These are phyloP conservation scores for Hydraecia micacea DNA, from an alignment of 2,888 invertebrate species.

Conservation along the genomic window DNA sequence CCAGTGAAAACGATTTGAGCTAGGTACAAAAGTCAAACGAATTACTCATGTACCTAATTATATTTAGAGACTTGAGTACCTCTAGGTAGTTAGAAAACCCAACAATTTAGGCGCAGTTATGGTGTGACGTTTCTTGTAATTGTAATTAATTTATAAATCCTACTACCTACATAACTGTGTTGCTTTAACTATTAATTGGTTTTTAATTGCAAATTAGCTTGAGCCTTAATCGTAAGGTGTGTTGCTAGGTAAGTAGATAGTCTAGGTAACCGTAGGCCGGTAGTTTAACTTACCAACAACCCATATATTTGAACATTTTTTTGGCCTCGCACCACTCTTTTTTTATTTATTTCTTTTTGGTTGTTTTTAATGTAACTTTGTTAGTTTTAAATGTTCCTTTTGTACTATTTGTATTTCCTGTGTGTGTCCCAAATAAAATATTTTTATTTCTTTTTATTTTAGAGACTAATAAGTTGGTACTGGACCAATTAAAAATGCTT, in stretches of 20 bases:
- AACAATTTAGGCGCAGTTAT: constrained; percentile 3
- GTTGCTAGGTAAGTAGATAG: background rate
- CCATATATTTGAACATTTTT: background rate
- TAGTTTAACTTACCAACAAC: background rate
- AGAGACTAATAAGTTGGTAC: background rate
- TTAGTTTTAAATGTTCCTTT: no score
- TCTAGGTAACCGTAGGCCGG: background rate
- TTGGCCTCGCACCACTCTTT: no score
- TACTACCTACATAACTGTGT: constrained; percentile 8
- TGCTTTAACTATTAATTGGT: constrained; percentile 45
- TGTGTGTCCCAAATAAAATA: no score
- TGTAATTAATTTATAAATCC: constrained; percentile 31
- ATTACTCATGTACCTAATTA: background rate
- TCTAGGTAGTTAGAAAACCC: background rate
- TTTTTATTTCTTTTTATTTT: background rate
- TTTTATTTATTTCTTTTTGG: no score
- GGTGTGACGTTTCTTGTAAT: constrained; percentile 11
- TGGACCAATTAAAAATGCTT: background rate
- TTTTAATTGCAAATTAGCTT: constrained; percentile 51
- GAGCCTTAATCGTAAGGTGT: constrained; percentile 11
- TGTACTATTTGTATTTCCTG: no score
- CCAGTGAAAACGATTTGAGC: background rate
- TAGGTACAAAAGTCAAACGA: background rate
- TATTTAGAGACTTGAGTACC: background rate
- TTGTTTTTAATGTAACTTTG: no score